These are phyloP conservation scores for Paedocypris micromegethes DNA, from an alignment of 2,797 vertebrate species.

Conservation along the genomic window DNA sequence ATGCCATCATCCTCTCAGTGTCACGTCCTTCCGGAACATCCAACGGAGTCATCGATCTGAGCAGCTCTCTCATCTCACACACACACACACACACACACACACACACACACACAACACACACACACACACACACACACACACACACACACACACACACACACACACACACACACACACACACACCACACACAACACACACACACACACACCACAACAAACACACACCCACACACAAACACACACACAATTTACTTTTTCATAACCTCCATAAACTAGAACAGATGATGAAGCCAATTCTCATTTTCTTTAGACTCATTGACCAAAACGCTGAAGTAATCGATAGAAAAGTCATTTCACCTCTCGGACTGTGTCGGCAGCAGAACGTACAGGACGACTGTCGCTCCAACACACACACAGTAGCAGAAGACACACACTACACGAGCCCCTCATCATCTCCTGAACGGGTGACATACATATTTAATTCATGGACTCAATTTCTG, in stretches of 20 bases:
- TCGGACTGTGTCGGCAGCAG: slow-evolving; percentile 7
- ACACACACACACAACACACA: background rate
- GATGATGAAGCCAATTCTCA: background rate
- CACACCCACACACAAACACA: slow-evolving; percentile 5
- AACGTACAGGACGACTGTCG: slow-evolving; percentile 20
- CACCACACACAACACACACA: slow-evolving; percentile 2
- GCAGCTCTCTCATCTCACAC: slow-evolving; percentile 25
- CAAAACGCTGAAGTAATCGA: background rate
- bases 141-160: slow-evolving; percentile 5
- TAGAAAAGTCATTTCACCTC: slow-evolving; percentile 18
- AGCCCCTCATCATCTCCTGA: slow-evolving; percentile 26
- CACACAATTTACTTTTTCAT: background rate
- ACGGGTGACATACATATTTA: background rate
- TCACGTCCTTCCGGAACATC: background rate
- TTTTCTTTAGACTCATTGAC: slow-evolving; percentile 9
- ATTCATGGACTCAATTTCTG: too few relatives aligned
- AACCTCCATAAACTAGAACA: background rate
- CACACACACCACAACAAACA: too few relatives aligned
- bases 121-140: slow-evolving; percentile 6
- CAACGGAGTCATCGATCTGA: background rate
- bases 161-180: slow-evolving; percentile 10
- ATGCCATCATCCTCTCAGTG: background rate
- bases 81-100: slow-evolving; percentile 1
- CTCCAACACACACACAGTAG: slow-evolving; percentile 23
- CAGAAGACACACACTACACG: slow-evolving; percentile 15